Conservation (phyloP, 1,140 invertebrate species). For the Pogonomyrmex barbatus region DNA sequence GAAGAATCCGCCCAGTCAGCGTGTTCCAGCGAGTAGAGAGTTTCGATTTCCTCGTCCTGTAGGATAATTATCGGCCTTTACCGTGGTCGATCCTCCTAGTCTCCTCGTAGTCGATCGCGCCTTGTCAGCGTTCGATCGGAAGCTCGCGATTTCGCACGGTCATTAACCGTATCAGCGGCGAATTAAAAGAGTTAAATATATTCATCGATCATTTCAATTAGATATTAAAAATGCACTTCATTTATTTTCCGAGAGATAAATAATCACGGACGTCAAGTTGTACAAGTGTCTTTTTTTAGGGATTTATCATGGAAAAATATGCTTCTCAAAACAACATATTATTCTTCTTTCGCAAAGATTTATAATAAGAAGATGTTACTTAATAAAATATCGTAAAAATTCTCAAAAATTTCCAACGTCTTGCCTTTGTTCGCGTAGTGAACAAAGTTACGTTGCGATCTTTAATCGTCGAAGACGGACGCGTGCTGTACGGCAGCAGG, state of each 20-base stretch:
- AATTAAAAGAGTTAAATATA: not conserved
- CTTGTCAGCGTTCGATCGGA: slow-evolving; percentile 28
- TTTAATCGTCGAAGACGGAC: not conserved
- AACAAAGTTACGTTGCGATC: not conserved
- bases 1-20: slow-evolving; percentile 24
- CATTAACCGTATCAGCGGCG: slow-evolving; percentile 48
- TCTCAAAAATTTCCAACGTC: not conserved
- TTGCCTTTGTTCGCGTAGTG: not conserved
- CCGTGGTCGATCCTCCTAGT: not conserved
- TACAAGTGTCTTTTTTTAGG: not conserved
- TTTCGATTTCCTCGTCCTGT: slow-evolving; percentile 18
- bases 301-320: not conserved
- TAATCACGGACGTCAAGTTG: not conserved
- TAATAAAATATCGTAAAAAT: not conserved
- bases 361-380: not conserved
- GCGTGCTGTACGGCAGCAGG: not conserved
- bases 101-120: slow-evolving; percentile 38
- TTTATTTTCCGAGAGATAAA: not conserved
- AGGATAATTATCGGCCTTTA: slow-evolving; percentile 48
- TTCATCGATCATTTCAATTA: not conserved
- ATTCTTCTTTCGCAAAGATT: not conserved
- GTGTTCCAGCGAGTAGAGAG: not conserved
- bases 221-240: not conserved
- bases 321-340: not conserved
- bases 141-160: slow-evolving; percentile 11